These are phyloP conservation scores for Oxyruncus cristatus DNA, from an alignment of 2,113 vertebrate species.

Conservation along the genomic window DNA sequence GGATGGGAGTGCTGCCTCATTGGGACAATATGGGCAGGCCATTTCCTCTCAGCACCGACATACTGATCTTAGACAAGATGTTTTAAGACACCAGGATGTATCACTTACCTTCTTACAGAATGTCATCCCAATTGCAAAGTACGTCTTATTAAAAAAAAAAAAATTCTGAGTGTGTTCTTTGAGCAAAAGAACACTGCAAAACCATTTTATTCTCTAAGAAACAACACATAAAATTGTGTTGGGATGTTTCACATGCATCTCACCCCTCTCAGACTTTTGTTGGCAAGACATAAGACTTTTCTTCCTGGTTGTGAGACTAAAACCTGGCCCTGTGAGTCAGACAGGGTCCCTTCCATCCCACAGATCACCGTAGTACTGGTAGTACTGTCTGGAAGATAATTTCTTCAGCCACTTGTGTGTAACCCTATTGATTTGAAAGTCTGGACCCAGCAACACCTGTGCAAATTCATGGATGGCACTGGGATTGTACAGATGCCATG, in stretches of 20 bases:
- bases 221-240: not conserved
- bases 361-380: not conserved
- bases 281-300: not conserved
- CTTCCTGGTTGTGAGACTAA: not conserved
- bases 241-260: not conserved
- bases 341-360: not conserved
- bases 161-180: not conserved
- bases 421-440: not conserved
- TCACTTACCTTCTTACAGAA: not conserved
- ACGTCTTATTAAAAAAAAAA: not conserved
- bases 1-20: not conserved
- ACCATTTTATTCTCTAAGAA: not conserved
- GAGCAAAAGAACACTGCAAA: not conserved
- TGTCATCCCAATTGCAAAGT: not conserved
- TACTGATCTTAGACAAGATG: not conserved
- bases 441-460: conserved; percentile 45
- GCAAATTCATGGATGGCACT: conserved; percentile 17
- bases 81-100: not conserved
- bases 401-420: not conserved
- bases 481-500: conserved; percentile 40
- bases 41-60: fast-evolving
- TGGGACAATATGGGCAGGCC: not conserved
- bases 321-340: not conserved
- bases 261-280: not conserved
- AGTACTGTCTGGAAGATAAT: not conserved